A percentile compares a stretch with the other conserved stretches of the same genome.
These are phyloP conservation scores for Sthenelais limicola DNA, from an alignment of 2,888 invertebrate species.

Conservation along the genomic window DNA sequence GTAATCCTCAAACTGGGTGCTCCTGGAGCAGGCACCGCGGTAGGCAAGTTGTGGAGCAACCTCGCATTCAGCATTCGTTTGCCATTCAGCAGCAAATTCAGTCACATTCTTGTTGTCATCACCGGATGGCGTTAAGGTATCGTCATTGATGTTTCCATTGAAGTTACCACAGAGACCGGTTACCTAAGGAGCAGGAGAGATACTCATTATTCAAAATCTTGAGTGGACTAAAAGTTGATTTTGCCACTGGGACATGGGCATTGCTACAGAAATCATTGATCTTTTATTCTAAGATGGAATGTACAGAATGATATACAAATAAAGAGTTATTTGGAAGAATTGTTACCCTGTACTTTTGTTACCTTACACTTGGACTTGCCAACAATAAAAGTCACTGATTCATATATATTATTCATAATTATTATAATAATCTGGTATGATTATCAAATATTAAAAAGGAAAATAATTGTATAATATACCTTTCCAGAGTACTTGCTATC, in stretches of 20 bases:
- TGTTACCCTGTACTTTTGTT: neutral
- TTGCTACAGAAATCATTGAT: too few relatives aligned
- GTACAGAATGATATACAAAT: too few relatives aligned
- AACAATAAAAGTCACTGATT: neutral
- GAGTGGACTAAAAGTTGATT: too few relatives aligned
- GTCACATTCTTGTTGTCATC: conserved; percentile 50
- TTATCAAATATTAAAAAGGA: conserved; percentile 5
- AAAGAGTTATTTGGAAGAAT: neutral
- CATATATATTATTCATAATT: too few relatives aligned
- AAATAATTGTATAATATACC: conserved; percentile 29
- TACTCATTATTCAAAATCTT: conserved; percentile 32
- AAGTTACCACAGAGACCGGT: conserved; percentile 52
- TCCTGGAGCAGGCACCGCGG: conserved; percentile 46
- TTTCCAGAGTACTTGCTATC: conserved; percentile 40
- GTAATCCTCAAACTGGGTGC: conserved; percentile 38
- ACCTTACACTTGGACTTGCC: neutral
- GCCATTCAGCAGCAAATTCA: conserved; percentile 49
- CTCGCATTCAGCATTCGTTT: conserved; percentile 41
- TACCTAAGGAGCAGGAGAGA: conserved; percentile 41
- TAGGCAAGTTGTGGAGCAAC: conserved; percentile 4
- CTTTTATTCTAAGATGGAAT: too few relatives aligned
- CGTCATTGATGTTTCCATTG: conserved; percentile 51
- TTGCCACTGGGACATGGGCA: too few relatives aligned
- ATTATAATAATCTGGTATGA: neutral
- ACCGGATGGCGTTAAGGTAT: conserved; percentile 48